Conservation (phyloP, 2,888 invertebrate species). For the Toxonevra muliebris region DNA sequence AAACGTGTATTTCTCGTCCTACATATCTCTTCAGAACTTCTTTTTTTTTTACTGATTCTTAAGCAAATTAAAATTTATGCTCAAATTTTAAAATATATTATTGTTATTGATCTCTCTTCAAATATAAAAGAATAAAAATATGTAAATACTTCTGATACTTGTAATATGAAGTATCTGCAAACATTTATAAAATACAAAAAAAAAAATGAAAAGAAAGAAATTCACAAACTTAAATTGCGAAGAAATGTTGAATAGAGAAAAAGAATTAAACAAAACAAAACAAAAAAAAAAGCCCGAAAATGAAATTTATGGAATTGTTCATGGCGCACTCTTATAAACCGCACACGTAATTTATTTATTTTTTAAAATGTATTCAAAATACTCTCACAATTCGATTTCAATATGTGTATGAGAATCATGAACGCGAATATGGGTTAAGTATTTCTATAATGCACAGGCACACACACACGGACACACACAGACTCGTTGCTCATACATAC, state of each 20-base stretch:
- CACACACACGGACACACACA: constrained; percentile 11
- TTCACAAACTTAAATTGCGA: constrained; percentile 6
- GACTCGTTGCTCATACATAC: background rate
- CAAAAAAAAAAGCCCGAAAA: constrained; percentile 3
- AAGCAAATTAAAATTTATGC: no score
- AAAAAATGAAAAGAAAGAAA: background rate
- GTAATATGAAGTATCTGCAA: no score
- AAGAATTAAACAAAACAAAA: constrained; percentile 14
- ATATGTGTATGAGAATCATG: no score
- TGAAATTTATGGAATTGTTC: constrained; percentile 13
- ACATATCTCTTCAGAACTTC: no score
- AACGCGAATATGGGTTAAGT: background rate
- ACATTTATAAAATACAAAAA: no score
- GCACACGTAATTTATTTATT: constrained; percentile 11
- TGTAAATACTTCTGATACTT: background rate
- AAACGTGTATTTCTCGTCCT: no score
- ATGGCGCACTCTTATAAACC: background rate
- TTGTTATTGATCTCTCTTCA: background rate
- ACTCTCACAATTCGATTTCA: background rate
- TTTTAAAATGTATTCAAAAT: constrained; percentile 13
- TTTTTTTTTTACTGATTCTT: no score
- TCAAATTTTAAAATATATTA: no score
- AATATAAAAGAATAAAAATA: background rate
- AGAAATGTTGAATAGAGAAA: constrained; percentile 9
- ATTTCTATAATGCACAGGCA: background rate